Evolutionary conservation across 2,113 vertebrate species (phyloP).

Genomic region (Labeo rohita): DNA sequence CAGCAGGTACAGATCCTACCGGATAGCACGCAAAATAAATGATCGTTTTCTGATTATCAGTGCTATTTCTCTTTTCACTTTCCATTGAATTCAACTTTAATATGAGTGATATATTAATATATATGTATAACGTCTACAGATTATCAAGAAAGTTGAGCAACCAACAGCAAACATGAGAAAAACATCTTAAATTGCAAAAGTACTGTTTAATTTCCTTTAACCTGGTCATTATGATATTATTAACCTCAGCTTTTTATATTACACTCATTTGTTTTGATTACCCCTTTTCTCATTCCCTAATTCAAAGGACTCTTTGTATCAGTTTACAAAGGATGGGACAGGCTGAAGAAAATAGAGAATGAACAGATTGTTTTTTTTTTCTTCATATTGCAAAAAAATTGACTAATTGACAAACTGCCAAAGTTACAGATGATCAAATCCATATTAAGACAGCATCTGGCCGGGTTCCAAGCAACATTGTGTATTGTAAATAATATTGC

Average conservation of each 20-base stretch:
- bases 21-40: constrained; percentile 10
- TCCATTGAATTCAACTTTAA: background rate
- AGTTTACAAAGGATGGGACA: constrained; percentile 11
- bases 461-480: constrained; percentile 67
- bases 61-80: background rate
- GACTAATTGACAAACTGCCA: constrained; percentile 68
- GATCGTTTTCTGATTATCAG: background rate
- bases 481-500: constrained; percentile 71
- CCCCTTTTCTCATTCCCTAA: background rate
- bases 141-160: background rate
- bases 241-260: background rate
- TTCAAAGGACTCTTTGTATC: constrained; percentile 4
- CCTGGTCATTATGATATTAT: background rate
- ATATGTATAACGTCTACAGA: background rate
- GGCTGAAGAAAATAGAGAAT: constrained; percentile 33
- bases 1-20: constrained; percentile 69
- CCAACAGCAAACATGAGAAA: background rate
- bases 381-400: constrained; percentile 52
- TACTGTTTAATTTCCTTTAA: too few relatives aligned
- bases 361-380: constrained; percentile 56
- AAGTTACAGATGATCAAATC: constrained; percentile 75
- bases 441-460: constrained; percentile 70
- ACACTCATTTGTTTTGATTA: background rate
- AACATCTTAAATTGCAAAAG: too few relatives aligned
- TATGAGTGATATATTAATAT: background rate